These are phyloP conservation scores for Gymnodraco acuticeps DNA, from an alignment of 2,797 vertebrate genomes.

Conservation along the genomic window DNA sequence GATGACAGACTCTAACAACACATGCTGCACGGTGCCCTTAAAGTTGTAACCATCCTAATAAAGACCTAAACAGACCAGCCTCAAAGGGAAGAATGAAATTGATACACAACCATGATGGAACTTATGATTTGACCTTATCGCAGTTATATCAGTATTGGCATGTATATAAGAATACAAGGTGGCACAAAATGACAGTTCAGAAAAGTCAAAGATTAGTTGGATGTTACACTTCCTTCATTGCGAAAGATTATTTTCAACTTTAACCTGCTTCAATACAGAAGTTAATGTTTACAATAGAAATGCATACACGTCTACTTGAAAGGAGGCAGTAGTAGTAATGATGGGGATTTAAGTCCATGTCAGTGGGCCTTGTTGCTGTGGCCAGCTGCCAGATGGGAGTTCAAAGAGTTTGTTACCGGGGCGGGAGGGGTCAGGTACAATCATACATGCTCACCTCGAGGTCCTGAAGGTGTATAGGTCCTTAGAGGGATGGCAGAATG, in stretches of 20 bases:
- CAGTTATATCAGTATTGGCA: not conserved
- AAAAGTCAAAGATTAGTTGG: not conserved
- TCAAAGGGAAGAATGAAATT: not conserved
- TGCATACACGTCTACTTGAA: not conserved
- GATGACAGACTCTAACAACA: not conserved
- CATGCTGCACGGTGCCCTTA: not conserved
- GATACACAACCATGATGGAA: not conserved
- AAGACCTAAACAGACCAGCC: conserved; percentile 3
- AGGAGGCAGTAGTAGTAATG: not conserved
- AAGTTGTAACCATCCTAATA: not conserved
- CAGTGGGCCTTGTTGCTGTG: no score
- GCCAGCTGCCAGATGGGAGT: no score
- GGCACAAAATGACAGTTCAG: not conserved
- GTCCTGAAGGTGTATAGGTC: no score
- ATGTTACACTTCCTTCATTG: not conserved
- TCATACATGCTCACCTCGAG: no score
- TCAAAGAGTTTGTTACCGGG: no score
- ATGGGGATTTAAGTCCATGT: no score
- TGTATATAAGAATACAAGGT: not conserved
- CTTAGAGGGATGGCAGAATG: no score
- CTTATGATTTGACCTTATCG: not conserved
- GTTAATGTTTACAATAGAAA: not conserved
- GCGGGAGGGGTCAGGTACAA: not conserved
- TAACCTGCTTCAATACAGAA: not conserved
- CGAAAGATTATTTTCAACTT: not conserved